These are phyloP conservation scores for Enteromius unitaeniatus DNA, from an alignment of 2,797 vertebrate genomes.

Conservation along the genomic window DNA sequence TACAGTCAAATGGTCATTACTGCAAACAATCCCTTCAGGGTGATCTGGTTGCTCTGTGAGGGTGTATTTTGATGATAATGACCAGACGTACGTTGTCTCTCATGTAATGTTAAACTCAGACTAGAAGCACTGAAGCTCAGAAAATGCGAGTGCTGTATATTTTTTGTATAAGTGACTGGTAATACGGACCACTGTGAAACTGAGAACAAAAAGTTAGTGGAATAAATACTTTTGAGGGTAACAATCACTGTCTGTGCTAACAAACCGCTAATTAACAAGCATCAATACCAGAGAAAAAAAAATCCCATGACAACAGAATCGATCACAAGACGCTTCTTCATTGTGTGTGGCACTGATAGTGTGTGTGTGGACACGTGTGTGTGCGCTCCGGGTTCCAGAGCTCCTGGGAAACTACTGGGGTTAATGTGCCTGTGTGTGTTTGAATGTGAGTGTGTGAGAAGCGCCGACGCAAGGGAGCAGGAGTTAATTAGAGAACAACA, in stretches of 20 bases:
- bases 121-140: neutral
- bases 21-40: neutral
- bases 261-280: slow-evolving; percentile 51
- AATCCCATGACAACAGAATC: slow-evolving; percentile 55
- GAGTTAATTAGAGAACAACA: slow-evolving; percentile 67
- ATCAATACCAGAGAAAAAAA: slow-evolving; percentile 46
- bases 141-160: neutral
- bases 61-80: neutral
- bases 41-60: neutral
- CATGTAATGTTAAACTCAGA: neutral
- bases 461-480: slow-evolving; percentile 52
- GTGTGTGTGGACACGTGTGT: slow-evolving; percentile 43
- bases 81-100: neutral
- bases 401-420: slow-evolving; percentile 53
- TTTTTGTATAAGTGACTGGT: neutral
- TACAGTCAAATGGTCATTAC: slow-evolving; percentile 14
- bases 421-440: slow-evolving; percentile 43
- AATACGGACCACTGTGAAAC: neutral
- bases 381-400: slow-evolving; percentile 9
- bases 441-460: slow-evolving; percentile 38
- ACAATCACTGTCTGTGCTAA: slow-evolving; percentile 37
- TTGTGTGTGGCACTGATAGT: slow-evolving; percentile 24
- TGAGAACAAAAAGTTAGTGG: neutral
- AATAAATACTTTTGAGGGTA: slow-evolving; percentile 17
- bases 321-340: slow-evolving; percentile 51